Conservation (phyloP, 1,140 invertebrate genomes). For the Triops longicaudatus region DNA sequence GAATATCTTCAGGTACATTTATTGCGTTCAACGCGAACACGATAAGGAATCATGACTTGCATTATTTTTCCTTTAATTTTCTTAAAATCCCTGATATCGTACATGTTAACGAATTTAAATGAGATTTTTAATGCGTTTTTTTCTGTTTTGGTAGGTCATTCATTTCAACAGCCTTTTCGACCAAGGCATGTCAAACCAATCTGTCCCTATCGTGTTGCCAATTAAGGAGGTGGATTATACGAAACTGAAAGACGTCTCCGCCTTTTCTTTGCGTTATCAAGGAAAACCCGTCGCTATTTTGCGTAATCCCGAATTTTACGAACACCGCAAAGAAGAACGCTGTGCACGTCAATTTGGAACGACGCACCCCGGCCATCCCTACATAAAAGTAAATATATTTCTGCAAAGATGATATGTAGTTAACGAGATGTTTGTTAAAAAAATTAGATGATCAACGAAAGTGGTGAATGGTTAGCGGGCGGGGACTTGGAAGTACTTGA, state of each 20-base stretch:
- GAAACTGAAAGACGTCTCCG: constrained; percentile 52
- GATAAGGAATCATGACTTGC: too few species aligned
- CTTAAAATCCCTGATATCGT: too few species aligned
- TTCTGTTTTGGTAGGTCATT: constrained; percentile 56
- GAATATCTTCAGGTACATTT: constrained; percentile 73
- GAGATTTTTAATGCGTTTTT: too few species aligned
- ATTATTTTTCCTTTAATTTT: too few species aligned
- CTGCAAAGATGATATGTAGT: too few species aligned
- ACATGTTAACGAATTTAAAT: background rate
- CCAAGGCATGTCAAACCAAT: constrained; percentile 69
- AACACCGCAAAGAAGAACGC: constrained; percentile 90
- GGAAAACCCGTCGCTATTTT: constrained; percentile 72
- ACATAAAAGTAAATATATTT: constrained; percentile 58
- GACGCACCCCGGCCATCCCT: constrained; percentile 77
- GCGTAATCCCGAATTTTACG: constrained; percentile 86
- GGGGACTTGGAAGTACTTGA: constrained; percentile 93
- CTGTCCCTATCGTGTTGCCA: constrained; percentile 89
- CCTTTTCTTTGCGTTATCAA: constrained; percentile 60
- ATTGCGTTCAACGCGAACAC: too few species aligned
- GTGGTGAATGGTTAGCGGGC: constrained; percentile 92
- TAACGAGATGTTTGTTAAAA: constrained; percentile 16
- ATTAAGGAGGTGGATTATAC: constrained; percentile 66
- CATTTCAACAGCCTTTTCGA: constrained; percentile 84
- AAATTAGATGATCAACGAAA: constrained; percentile 72
- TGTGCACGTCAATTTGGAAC: constrained; percentile 88